These are phyloP conservation scores for Cynopterus brachyotis DNA, from an alignment of 2,113 vertebrate genomes.

Conservation along the genomic window DNA sequence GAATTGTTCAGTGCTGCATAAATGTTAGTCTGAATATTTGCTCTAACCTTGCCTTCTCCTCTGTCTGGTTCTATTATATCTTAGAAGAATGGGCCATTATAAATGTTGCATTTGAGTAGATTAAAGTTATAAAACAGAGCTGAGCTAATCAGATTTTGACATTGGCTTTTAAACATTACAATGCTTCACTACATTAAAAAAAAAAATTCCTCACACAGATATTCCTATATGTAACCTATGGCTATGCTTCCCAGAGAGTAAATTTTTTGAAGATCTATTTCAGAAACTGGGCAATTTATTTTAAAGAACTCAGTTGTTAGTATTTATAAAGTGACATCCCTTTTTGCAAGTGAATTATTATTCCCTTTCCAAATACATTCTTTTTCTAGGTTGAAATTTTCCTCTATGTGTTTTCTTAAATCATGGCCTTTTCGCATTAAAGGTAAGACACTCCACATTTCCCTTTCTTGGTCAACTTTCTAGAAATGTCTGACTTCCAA, in stretches of 20 bases:
- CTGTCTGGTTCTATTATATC: background rate
- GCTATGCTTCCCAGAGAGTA: background rate
- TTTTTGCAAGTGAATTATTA: background rate
- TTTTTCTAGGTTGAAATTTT: background rate
- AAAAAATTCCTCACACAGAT: background rate
- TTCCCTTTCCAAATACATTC: background rate
- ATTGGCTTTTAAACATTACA: background rate
- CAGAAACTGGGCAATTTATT: background rate
- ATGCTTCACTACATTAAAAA: background rate
- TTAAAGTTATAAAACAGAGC: constrained; percentile 1
- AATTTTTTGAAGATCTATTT: constrained; percentile 30
- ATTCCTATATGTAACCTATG: background rate
- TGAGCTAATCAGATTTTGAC: background rate
- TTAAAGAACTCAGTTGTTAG: background rate
- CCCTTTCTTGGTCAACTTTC: background rate
- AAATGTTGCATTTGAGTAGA: background rate
- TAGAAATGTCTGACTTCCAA: constrained; percentile 1
- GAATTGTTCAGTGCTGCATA: background rate
- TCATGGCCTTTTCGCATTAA: background rate
- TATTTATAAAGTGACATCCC: constrained; percentile 22
- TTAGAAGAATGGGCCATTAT: background rate
- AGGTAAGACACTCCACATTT: background rate
- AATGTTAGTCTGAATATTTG: background rate
- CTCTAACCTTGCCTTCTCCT: background rate
- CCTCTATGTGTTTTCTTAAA: background rate